Conservation (phyloP, 2,888 invertebrate species). For the Odontothrips loti region DNA sequence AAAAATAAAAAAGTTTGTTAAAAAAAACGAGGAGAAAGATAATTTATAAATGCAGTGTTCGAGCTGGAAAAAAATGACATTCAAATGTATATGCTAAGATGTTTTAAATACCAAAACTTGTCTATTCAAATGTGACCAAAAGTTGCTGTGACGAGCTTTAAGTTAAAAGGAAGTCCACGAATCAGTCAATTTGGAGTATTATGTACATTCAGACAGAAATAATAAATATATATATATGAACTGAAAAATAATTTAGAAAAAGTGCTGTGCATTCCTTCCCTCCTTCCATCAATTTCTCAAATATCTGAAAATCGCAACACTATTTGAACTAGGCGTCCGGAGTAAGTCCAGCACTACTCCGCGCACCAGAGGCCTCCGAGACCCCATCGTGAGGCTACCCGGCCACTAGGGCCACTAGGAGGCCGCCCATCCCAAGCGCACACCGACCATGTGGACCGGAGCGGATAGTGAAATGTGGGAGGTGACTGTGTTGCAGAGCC, state of each 20-base stretch:
- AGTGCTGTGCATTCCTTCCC: no score
- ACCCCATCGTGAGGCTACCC: no score
- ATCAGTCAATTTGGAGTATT: conserved; percentile 20
- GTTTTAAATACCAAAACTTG: conserved; percentile 20
- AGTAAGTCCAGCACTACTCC: no score
- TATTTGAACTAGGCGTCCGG: no score
- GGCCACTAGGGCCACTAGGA: no score
- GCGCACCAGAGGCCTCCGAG: no score
- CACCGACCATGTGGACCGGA: not conserved
- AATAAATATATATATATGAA: not conserved
- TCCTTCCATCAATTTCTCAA: not conserved
- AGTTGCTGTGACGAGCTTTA: conserved; percentile 27
- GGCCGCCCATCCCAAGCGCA: no score
- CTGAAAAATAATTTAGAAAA: not conserved
- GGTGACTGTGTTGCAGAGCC: not conserved
- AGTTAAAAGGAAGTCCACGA: conserved; percentile 5
- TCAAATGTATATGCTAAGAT: not conserved
- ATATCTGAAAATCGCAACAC: not conserved
- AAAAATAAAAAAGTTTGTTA: conserved; percentile 25
- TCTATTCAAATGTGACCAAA: conserved; percentile 25
- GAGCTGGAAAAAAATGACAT: no score
- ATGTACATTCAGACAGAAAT: not conserved
- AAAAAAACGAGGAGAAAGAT: not conserved
- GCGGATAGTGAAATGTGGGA: not conserved
- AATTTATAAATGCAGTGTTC: not conserved